Conservation (phyloP, 2,888 invertebrate species). For the Gastrophysa polygoni region DNA sequence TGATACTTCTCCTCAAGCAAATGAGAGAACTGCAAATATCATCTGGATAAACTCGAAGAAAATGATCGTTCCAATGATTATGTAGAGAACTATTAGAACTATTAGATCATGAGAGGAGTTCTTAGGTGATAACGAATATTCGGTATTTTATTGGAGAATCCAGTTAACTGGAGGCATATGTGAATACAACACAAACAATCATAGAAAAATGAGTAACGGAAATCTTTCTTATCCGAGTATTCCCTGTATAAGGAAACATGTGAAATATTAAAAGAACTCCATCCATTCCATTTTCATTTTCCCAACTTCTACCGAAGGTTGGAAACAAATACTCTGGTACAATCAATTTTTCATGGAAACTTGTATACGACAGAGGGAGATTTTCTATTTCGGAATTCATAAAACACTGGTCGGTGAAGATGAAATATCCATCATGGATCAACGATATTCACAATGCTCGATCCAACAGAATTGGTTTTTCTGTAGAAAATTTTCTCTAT, state of each 20-base stretch:
- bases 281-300: neutral
- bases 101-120: no score
- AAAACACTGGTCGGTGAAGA: neutral
- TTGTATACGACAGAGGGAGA: neutral
- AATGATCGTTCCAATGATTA: no score
- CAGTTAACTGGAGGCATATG: no score
- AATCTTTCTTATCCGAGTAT: neutral
- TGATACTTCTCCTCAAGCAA: no score
- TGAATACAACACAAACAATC: no score
- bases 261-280: neutral
- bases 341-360: neutral
- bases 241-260: neutral
- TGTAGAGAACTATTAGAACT: no score
- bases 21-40: no score
- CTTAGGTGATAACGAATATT: no score
- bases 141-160: no score
- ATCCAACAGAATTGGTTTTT: neutral
- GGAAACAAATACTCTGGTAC: neutral
- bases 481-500: neutral
- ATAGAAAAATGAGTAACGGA: no score
- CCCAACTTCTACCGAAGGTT: neutral
- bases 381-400: neutral
- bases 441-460: neutral
- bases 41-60: no score
- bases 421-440: neutral